Evolutionary conservation across 1,140 invertebrate species (phyloP), one percentile per base, ranked within the genome.

Genomic region (Drosophila bifasciata): DNA sequence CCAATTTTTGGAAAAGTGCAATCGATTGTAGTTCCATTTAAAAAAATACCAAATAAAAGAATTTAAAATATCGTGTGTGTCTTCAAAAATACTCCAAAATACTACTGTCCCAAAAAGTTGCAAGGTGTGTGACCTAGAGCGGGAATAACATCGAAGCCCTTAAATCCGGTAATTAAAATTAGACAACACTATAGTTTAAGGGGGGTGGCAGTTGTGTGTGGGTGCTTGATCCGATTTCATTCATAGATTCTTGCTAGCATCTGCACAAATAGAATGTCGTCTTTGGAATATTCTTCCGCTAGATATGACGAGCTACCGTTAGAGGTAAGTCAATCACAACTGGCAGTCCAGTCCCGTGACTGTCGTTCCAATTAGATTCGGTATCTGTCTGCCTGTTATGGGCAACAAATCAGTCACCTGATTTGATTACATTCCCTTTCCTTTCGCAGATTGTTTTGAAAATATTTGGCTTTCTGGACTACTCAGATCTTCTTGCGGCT

Each of bases 391-490:
- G 59, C 61, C 55, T 71, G 52, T 73, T 73, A 70, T 60, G 46
- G 64, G 21, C 28, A 19, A 13, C 11, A 53, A 75, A 36, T 13
- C 52, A 11, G 86, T 89, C 79, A 89, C 76, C 84, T 89, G 84
- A 89, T n/a, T 67, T 67, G 25, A 60, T 40, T 63, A 49, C 64
- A 40, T 72, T 45, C 43, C 16, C 41, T 5, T 60, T 79, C 28
- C 61, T 40, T 74, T 46, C 92, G 45, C 91, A 95, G 94, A 92
- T 94, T 46, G 91, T 95, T 56, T 92, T 94, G 40, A 92, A 94
- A 62, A 92, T 95, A 66, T 94, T 94, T 75, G 93, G 94, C 75
- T 94, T 93, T 85, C 88, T 95, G 63, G 92, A 93, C 25, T 92
- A 93, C 69, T 92, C 93, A 6, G 94, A 95, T 66, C 89, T 94